phyloP scores from a whole-genome alignment of 2,113 vertebrate genomes.

The Notechis scutatus region DNA sequence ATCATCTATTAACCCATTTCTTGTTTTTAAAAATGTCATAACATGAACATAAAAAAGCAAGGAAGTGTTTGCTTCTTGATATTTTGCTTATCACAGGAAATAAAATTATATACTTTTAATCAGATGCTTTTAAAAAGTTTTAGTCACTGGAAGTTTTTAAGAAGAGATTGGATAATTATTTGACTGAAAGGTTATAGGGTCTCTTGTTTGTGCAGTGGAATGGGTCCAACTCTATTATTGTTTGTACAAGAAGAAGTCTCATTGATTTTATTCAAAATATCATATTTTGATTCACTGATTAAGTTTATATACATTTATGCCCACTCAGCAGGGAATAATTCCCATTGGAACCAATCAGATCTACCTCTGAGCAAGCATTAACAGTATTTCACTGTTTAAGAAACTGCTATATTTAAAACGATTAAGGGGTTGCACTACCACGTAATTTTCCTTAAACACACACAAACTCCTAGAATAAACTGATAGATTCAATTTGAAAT shows the following conservation, averaged over 20 bases:
- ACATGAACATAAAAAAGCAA: not conserved
- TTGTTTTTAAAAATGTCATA: not conserved
- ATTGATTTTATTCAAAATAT: not conserved
- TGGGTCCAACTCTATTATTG: not conserved
- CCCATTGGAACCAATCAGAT: not conserved
- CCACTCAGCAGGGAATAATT: not conserved
- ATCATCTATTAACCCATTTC: not conserved
- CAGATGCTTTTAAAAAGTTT: not conserved
- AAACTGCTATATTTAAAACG: not conserved
- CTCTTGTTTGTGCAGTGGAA: not conserved
- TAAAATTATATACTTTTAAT: not conserved
- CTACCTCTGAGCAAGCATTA: not conserved
- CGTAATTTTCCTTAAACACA: not conserved
- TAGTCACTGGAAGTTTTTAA: not conserved
- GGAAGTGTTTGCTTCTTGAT: not conserved
- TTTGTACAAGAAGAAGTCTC: not conserved
- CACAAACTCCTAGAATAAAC: not conserved
- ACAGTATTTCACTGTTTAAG: not conserved
- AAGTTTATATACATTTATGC: not conserved
- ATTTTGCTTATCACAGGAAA: not conserved
- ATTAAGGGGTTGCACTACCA: not conserved
- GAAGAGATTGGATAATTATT: not conserved
- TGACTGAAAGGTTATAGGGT: not conserved
- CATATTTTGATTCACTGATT: not conserved
- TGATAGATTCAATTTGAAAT: not conserved